Base-by-base conservation (phyloP, 2,797 vertebrate species). In the Neosilurus hyrtlii region DNA sequence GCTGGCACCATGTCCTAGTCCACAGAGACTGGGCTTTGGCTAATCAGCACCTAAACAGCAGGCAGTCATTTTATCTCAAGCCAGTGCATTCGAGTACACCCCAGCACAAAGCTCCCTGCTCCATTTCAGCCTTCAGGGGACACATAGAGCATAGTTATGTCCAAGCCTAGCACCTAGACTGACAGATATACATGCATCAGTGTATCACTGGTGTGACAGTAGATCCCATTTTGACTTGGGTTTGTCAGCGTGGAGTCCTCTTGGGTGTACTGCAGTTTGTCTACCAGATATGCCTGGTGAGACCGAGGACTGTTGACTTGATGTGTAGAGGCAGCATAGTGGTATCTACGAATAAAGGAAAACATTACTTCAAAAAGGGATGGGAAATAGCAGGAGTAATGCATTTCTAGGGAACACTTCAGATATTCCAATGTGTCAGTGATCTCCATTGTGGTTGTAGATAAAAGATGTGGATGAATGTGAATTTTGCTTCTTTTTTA, bases 101-200 rank as follows among this genome's bases (percentile, higher is more conserved):
- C 86, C 89, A 85, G 86, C 85, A 8, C 88, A 84, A 83, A 83
- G 79, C 30, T 72, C 59, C 84, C 86, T 84, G 89, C 90, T 90
- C 89, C 92, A 92, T 93, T 94, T 92, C 93, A 94, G 93, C 91
- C 93, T 93, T 92, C 88, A 84, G 88, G 87, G 89, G 88, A 86
- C 88, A 90, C 74, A 57, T 84, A 89, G 89, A 81, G 89, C 83
- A 84, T 78, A 86, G 80, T 71, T 77, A 80, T 68, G 68, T 85
- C 82, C 85, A 67, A 84, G 80, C 77, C 54, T 84, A 79, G 82
- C 80, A 79, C 57, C 66, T 63, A 83, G 72, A 43, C 59, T 57
- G 79, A 74, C 74, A 71, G 22, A 81, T 73, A 73, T 15, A 54
- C 68, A 62, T 81, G 37, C 61, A 51, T 63, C 75, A 71, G 56